Conservation (phyloP, 2,113 vertebrate species). For the Megalops atlanticus region DNA sequence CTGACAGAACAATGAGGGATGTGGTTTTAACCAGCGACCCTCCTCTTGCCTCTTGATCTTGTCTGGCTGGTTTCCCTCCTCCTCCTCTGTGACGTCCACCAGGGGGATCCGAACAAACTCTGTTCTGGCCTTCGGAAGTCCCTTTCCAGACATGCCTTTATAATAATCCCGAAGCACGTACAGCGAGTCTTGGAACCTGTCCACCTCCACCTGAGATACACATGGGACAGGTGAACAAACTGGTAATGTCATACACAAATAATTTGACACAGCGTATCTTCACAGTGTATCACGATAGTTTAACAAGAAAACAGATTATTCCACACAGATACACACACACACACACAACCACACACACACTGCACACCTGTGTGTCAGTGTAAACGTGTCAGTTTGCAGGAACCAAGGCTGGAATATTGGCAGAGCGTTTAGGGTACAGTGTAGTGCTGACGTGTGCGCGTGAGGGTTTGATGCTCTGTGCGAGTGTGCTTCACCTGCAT, state of each 20-base stretch:
- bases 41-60: background rate
- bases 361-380: background rate
- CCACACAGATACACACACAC: no score
- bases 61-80: constrained; percentile 37
- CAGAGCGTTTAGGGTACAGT: background rate
- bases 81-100: constrained; percentile 53
- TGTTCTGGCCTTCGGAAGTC: constrained; percentile 50
- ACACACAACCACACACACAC: no score
- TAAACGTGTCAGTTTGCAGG: no score
- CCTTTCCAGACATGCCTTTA: constrained; percentile 70
- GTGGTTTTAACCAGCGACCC: no score
- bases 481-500: constrained; percentile 77
- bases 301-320: no score
- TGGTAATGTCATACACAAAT: no score
- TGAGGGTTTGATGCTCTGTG: constrained; percentile 17
- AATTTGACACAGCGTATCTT: no score
- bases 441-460: background rate
- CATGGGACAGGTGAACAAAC: no score
- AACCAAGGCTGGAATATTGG: background rate
- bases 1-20: background rate
- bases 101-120: constrained; percentile 70
- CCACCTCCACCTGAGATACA: constrained; percentile 77
- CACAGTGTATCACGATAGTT: no score
- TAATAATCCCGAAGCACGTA: constrained; percentile 84
- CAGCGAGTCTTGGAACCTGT: constrained; percentile 82